A percentile compares a stretch with the other conserved stretches of the same genome.
These are phyloP conservation scores for Cebuella pygmaea DNA, from an alignment of 2,797 vertebrate species.

Conservation along the genomic window DNA sequence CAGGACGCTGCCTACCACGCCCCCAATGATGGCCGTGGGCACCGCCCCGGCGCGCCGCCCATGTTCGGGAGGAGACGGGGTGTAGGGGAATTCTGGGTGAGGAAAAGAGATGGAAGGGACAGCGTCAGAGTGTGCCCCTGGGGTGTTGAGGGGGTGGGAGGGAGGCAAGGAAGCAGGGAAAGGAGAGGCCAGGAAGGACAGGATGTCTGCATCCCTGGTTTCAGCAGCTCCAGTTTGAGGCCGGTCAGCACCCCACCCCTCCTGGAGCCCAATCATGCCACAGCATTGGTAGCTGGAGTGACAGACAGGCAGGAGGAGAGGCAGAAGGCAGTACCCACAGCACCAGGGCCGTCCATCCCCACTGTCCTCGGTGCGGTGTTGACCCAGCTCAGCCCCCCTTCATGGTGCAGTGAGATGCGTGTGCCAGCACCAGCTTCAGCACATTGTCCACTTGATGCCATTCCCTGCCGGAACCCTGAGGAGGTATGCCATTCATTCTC, in stretches of 20 bases:
- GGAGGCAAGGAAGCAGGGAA: background rate
- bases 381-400: background rate
- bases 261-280: rapidly evolving
- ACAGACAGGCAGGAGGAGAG: background rate
- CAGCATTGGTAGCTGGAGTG: rapidly evolving
- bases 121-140: constrained; percentile 84
- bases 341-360: background rate
- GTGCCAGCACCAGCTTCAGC: background rate
- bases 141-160: background rate
- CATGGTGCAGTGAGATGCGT: background rate
- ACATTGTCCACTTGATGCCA: background rate
- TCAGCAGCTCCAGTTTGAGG: background rate
- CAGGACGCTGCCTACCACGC: constrained; percentile 92
- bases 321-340: background rate
- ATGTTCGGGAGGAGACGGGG: constrained; percentile 86
- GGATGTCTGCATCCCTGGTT: background rate
- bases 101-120: constrained; percentile 98
- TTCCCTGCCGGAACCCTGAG: background rate
- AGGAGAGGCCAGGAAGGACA: constrained; percentile 15
- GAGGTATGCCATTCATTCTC: background rate
- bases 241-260: background rate
- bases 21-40: constrained; percentile 92
- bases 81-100: constrained; percentile 97
- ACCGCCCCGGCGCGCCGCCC: constrained; percentile 86
- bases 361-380: background rate